Percentiles rank a stretch among this genome's conserved stretches.
These are phyloP conservation scores for Anhinga anhinga DNA, from an alignment of 2,113 vertebrate species.

Conservation along the genomic window DNA sequence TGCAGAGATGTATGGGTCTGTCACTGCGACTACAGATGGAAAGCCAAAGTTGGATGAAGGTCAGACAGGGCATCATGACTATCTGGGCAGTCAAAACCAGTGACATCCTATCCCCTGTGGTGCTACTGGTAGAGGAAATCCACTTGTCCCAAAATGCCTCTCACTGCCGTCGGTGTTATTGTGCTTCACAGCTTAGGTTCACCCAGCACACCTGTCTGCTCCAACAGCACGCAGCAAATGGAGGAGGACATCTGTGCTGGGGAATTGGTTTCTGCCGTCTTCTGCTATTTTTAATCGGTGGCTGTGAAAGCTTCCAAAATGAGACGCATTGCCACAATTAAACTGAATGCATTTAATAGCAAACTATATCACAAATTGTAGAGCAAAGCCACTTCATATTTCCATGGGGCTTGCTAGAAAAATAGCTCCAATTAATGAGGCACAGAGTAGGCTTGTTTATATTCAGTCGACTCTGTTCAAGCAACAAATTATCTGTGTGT, in stretches of 20 bases:
- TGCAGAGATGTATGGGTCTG: background rate
- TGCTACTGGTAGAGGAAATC: background rate
- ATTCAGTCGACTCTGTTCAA: slow-evolving; percentile 9
- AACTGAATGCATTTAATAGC: background rate
- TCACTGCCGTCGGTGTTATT: background rate
- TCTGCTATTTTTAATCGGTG: slow-evolving; percentile 39
- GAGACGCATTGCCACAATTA: slow-evolving; percentile 8
- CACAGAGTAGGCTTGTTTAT: slow-evolving; percentile 47
- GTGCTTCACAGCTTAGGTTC: background rate
- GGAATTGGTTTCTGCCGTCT: slow-evolving; percentile 1
- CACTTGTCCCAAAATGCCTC: background rate
- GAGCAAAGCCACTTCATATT: slow-evolving; percentile 47
- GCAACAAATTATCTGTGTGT: slow-evolving; percentile 44
- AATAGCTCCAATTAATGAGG: slow-evolving; percentile 55
- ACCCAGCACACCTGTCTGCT: slow-evolving; percentile 1
- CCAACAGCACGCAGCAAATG: background rate
- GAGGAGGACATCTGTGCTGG: slow-evolving; percentile 45
- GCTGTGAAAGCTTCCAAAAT: slow-evolving; percentile 40
- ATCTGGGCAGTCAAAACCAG: background rate
- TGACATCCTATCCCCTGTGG: background rate
- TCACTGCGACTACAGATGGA: background rate
- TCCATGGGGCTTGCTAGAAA: slow-evolving; percentile 30
- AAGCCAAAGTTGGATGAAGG: background rate
- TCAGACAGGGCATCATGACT: background rate
- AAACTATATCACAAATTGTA: slow-evolving; percentile 1